These are phyloP conservation scores for Petaurus breviceps DNA, from an alignment of 2,113 vertebrate species.

Conservation along the genomic window DNA sequence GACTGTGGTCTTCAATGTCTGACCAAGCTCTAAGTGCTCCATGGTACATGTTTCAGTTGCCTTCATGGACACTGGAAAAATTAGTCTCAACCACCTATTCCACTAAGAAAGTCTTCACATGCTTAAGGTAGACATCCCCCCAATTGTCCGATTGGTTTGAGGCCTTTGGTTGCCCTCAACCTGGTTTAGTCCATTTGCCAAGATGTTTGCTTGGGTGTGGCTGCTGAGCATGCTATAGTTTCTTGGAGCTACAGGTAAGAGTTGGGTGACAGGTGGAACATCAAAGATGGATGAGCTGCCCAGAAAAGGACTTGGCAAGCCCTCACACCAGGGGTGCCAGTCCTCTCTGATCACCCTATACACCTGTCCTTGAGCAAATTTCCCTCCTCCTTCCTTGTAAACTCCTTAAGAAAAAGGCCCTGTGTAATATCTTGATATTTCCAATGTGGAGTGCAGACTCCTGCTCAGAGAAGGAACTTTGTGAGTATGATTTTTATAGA, in stretches of 20 bases:
- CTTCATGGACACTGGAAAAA: not conserved
- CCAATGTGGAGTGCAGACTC: not conserved
- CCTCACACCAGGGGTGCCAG: not conserved
- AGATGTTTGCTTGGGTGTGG: not conserved
- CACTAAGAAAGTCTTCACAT: not conserved
- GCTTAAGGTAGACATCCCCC: not conserved
- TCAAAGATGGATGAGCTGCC: not conserved
- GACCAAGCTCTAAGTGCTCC: not conserved
- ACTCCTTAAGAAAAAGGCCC: not conserved
- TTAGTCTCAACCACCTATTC: not conserved
- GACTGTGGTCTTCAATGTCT: not conserved
- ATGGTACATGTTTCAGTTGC: not conserved
- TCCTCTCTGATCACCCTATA: not conserved
- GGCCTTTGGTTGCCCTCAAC: not conserved
- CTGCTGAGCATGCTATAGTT: not conserved
- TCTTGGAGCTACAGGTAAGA: not conserved
- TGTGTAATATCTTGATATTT: not conserved
- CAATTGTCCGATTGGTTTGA: not conserved
- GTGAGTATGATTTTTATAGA: not conserved
- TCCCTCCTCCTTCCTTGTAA: not conserved
- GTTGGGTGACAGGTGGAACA: no score
- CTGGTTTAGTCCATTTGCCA: not conserved
- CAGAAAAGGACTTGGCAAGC: not conserved
- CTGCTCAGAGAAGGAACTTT: not conserved
- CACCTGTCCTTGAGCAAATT: not conserved